phyloP scores from a whole-genome alignment of 2,888 invertebrate genomes.

The Amphiduros pacificus region DNA sequence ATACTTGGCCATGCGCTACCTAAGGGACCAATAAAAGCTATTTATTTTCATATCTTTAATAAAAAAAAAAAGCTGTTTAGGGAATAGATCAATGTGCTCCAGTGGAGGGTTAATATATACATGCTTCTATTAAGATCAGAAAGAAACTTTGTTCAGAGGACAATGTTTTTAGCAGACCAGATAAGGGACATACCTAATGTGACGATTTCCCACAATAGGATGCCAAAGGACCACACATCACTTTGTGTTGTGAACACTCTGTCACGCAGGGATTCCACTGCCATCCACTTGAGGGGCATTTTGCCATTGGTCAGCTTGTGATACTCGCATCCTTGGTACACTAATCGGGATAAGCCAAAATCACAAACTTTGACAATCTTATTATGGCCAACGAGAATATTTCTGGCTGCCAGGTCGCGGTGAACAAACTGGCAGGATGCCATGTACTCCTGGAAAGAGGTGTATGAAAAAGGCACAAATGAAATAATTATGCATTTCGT shows the following conservation, averaged over 20 bases:
- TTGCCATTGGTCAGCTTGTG: slow-evolving; percentile 65
- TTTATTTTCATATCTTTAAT: neutral
- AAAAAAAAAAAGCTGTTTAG: neutral
- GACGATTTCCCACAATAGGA: slow-evolving; percentile 84
- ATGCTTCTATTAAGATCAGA: too few relatives aligned
- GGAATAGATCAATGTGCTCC: neutral
- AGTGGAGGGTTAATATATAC: neutral
- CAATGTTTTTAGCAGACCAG: too few relatives aligned
- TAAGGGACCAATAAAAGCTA: neutral
- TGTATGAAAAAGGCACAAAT: too few relatives aligned
- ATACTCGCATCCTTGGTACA: slow-evolving; percentile 79
- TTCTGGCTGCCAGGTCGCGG: slow-evolving; percentile 84
- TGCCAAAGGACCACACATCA: slow-evolving; percentile 86
- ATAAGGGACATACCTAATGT: slow-evolving; percentile 74
- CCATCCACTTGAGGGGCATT: slow-evolving; percentile 58
- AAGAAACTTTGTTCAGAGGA: too few relatives aligned
- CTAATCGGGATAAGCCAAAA: slow-evolving; percentile 83
- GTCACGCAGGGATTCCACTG: slow-evolving; percentile 62
- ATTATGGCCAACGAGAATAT: slow-evolving; percentile 67
- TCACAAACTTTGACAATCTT: slow-evolving; percentile 66
- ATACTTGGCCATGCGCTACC: neutral
- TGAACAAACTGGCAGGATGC: slow-evolving; percentile 82
- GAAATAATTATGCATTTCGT: too few relatives aligned
- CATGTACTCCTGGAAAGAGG: slow-evolving; percentile 72
- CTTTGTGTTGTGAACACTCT: slow-evolving; percentile 79